phyloP scores from a whole-genome alignment of 2,797 vertebrate genomes.

The Arrhamphus sclerolepis region DNA sequence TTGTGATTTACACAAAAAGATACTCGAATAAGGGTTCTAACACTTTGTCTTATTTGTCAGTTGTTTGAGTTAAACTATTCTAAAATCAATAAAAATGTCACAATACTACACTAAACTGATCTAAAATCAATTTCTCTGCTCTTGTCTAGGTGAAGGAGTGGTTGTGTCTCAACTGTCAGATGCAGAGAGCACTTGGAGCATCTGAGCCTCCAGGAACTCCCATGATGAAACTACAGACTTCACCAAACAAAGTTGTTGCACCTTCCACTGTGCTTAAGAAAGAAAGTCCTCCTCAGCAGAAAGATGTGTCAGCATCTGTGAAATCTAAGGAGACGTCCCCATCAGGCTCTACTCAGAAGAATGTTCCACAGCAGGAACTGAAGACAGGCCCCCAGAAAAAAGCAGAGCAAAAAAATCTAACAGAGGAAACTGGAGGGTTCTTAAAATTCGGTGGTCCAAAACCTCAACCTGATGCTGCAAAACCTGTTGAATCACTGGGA shows the following conservation, averaged over 20 bases:
- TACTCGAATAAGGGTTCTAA: neutral
- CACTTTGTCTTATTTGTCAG: neutral
- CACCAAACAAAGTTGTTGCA: slow-evolving; percentile 58
- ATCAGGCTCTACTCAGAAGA: slow-evolving; percentile 65
- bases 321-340: slow-evolving; percentile 55
- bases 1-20: neutral
- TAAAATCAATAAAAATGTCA: too few relatives aligned
- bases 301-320: slow-evolving; percentile 33
- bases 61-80: too few relatives aligned
- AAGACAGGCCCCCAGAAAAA: slow-evolving; percentile 70
- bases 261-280: slow-evolving; percentile 37
- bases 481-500: slow-evolving; percentile 86
- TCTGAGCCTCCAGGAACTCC: slow-evolving; percentile 81
- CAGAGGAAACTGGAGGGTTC: slow-evolving; percentile 52
- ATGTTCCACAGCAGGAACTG: slow-evolving; percentile 53
- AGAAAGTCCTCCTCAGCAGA: slow-evolving; percentile 44
- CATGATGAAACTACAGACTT: slow-evolving; percentile 67
- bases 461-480: slow-evolving; percentile 79
- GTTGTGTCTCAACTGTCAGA: slow-evolving; percentile 98
- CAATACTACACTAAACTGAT: neutral
- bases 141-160: slow-evolving; percentile 78
- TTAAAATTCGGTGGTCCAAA: slow-evolving; percentile 63
- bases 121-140: slow-evolving; percentile 14
- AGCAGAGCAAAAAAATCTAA: slow-evolving; percentile 41
- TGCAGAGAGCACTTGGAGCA: slow-evolving; percentile 89